Evolutionary conservation across 2,888 invertebrate species (phyloP).

Genomic region (Tachina lurida): DNA sequence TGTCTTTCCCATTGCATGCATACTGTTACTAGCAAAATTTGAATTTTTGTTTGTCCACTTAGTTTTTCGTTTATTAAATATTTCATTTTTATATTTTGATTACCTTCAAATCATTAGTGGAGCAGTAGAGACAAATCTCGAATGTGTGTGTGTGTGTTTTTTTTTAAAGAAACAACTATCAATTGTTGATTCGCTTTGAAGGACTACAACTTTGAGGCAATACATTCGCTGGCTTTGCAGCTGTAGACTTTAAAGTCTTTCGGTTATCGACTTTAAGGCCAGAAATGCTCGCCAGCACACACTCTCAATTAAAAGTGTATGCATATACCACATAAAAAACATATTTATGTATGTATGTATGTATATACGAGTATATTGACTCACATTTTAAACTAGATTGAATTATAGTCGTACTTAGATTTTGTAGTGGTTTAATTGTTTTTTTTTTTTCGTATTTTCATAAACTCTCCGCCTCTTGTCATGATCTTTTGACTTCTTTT

Average conservation of each 20-base stretch:
- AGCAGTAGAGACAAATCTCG: slow-evolving; percentile 56
- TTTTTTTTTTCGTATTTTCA: background rate
- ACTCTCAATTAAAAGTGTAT: slow-evolving; percentile 5
- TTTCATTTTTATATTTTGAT: slow-evolving; percentile 38
- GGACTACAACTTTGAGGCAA: slow-evolving; percentile 65
- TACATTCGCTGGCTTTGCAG: slow-evolving; percentile 58
- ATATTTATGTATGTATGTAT: background rate
- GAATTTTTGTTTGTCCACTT: slow-evolving; percentile 15
- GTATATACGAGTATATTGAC: background rate
- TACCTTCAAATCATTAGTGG: slow-evolving; percentile 62
- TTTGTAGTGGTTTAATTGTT: slow-evolving; percentile 1
- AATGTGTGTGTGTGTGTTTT: background rate
- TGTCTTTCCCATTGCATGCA: slow-evolving; percentile 3
- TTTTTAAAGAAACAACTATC: slow-evolving; percentile 60
- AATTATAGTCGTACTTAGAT: slow-evolving; percentile 21
- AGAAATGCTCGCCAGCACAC: slow-evolving; percentile 17
- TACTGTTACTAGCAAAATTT: slow-evolving; percentile 17
- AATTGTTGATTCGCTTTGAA: slow-evolving; percentile 61
- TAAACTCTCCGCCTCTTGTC: slow-evolving; percentile 40
- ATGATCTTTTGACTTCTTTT: slow-evolving; percentile 45
- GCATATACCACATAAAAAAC: background rate
- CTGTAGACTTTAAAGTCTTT: slow-evolving; percentile 49
- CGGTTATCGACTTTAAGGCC: slow-evolving; percentile 64
- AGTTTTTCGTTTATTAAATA: slow-evolving; percentile 18
- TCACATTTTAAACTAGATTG: slow-evolving; percentile 41